Conservation (phyloP, 2,113 vertebrate species). For the Callipepla squamata region DNA sequence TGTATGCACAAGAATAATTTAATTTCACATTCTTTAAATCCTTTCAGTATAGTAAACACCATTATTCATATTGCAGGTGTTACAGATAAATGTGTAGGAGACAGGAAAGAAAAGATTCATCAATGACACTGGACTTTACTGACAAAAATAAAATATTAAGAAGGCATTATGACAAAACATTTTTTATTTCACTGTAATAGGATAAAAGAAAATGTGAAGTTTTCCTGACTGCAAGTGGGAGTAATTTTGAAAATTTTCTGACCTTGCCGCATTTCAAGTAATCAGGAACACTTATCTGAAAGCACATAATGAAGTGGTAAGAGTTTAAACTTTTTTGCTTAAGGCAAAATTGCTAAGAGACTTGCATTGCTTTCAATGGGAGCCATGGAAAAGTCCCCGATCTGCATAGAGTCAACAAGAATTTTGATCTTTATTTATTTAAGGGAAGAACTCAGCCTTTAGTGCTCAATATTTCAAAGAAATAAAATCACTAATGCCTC, state of each 20-base stretch:
- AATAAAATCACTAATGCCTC: background rate
- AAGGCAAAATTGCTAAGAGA: background rate
- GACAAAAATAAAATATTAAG: background rate
- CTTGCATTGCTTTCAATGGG: background rate
- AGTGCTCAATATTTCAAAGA: background rate
- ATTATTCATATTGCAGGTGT: background rate
- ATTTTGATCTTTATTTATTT: conserved; percentile 32
- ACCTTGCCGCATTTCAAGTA: background rate
- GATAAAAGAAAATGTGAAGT: background rate
- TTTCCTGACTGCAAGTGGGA: background rate
- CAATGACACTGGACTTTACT: background rate
- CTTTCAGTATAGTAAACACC: background rate
- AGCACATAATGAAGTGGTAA: background rate
- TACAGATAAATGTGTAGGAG: background rate
- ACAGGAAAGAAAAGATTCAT: background rate
- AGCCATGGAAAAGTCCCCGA: background rate
- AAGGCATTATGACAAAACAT: background rate
- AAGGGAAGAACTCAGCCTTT: background rate
- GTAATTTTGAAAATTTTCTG: background rate
- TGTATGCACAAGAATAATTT: background rate
- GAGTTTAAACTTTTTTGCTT: background rate
- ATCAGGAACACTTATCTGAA: background rate
- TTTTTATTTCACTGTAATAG: background rate
- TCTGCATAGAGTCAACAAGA: background rate
- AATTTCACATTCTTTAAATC: background rate